phyloP scores from a whole-genome alignment of 2,888 invertebrate genomes.

The Diarsia brunnea region DNA sequence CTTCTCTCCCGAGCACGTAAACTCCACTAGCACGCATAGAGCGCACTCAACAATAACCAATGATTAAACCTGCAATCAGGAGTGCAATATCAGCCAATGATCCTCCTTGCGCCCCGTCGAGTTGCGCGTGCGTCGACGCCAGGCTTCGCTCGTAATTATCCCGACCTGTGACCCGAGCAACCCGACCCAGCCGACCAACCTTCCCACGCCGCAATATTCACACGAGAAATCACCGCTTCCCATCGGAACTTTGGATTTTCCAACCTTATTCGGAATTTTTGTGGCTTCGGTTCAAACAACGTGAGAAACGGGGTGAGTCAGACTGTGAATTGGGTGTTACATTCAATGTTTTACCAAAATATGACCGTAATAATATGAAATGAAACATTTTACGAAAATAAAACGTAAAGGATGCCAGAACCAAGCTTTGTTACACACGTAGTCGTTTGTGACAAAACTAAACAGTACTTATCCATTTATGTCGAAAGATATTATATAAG shows the following conservation, averaged over 20 bases:
- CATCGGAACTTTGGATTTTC: conserved; percentile 80
- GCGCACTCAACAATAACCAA: not conserved
- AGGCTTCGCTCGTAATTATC: conserved; percentile 82
- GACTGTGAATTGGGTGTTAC: conserved; percentile 6
- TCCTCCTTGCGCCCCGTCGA: conserved; percentile 64
- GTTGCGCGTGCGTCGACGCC: conserved; percentile 73
- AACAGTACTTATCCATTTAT: not conserved
- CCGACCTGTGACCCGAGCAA: conserved; percentile 84
- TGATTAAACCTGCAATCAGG: conserved; percentile 33
- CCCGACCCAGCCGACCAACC: conserved; percentile 66
- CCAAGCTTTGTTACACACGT: no score
- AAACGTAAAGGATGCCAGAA: not conserved
- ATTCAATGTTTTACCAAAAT: conserved; percentile 14
- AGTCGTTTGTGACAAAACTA: not conserved
- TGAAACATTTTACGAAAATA: not conserved
- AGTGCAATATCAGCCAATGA: conserved; percentile 34
- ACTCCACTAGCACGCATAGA: not conserved
- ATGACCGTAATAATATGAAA: not conserved
- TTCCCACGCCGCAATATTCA: conserved; percentile 86
- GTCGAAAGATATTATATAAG: not conserved
- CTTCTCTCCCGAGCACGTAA: not conserved
- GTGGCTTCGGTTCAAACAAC: conserved; percentile 47
- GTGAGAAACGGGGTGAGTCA: conserved; percentile 51
- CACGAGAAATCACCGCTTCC: conserved; percentile 87
- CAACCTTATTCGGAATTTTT: conserved; percentile 61